Conservation (phyloP, 2,113 vertebrate genomes). For the Urocynchramus pylzowi region DNA sequence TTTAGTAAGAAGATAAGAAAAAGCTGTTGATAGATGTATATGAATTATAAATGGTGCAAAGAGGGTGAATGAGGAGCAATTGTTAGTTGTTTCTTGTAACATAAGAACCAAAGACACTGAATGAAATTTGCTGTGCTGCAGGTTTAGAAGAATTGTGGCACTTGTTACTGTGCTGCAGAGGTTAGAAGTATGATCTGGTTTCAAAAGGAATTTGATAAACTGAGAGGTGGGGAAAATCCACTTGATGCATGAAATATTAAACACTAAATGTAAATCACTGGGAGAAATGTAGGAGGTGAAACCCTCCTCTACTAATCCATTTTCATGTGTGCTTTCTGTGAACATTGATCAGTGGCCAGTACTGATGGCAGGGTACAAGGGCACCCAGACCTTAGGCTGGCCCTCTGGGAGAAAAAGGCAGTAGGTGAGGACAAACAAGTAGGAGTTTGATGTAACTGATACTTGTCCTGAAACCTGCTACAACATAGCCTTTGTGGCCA, state of each 20-base stretch:
- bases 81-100: not conserved
- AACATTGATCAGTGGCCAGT: not conserved
- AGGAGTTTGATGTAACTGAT: not conserved
- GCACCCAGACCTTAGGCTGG: not conserved
- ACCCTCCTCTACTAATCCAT: not conserved
- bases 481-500: not conserved
- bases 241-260: not conserved
- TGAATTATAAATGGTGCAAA: not conserved
- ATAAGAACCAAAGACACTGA: not conserved
- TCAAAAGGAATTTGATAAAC: not conserved
- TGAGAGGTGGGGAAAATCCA: not conserved
- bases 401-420: not conserved
- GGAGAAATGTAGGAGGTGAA: not conserved
- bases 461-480: not conserved
- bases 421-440: not conserved
- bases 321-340: not conserved
- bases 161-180: not conserved
- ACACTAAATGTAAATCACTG: not conserved
- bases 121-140: not conserved
- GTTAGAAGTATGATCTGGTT: not conserved
- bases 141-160: not conserved
- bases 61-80: not conserved
- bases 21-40: not conserved
- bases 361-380: not conserved
- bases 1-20: not conserved